These are phyloP conservation scores for Podocnemis expansa DNA, from an alignment of 2,113 vertebrate genomes.

Conservation along the genomic window DNA sequence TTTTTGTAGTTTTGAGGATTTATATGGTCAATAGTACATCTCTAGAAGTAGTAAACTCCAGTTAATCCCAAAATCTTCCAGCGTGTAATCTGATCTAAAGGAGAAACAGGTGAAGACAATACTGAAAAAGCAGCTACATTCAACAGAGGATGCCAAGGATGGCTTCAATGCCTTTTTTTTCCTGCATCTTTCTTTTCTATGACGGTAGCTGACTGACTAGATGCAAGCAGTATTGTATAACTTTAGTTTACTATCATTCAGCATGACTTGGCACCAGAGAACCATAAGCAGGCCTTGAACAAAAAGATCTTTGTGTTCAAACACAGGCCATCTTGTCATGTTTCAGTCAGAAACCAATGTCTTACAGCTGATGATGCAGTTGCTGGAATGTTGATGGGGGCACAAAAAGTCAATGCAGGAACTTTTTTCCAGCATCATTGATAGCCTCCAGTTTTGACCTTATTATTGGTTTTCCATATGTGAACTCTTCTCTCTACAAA, in stretches of 20 bases:
- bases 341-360: not conserved
- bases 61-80: not conserved
- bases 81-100: not conserved
- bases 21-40: not conserved
- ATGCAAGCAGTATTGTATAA: not conserved
- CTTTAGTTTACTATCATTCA: not conserved
- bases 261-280: not conserved
- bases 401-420: not conserved
- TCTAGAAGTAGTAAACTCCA: too few species aligned
- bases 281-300: not conserved
- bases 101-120: accelerated
- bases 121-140: not conserved
- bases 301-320: not conserved
- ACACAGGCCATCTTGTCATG: not conserved
- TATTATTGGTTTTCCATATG: not conserved
- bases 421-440: not conserved
- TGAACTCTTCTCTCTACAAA: not conserved
- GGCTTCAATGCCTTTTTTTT: not conserved
- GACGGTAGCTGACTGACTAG: not conserved
- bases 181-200: not conserved
- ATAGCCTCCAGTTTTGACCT: not conserved
- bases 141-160: too few species aligned
- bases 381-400: not conserved
- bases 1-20: constrained; percentile 1
- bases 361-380: not conserved